Evolutionary conservation across 2,797 vertebrate species (phyloP), one percentile per base, ranked within the genome.

Genomic region (Lerista edwardsae): DNA sequence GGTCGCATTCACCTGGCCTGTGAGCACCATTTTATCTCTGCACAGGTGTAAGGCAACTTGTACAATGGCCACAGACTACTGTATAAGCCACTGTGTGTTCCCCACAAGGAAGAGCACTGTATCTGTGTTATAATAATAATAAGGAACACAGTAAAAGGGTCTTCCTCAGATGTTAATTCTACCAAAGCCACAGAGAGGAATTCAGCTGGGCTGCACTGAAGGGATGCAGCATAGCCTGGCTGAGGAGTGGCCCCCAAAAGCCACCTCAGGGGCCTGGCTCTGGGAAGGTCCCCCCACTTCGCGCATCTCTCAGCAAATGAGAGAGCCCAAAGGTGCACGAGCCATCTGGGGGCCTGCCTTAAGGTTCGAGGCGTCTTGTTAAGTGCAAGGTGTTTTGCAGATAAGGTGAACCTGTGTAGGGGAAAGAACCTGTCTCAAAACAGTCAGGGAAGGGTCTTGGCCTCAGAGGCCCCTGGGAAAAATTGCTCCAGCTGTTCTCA

Each of bases 391-490:
- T 57, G 83, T 88, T 90, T 88, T 90, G 81, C 62, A 91, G 9
- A 5, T 91, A 87, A 93, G 86, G 55, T 80, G 84, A 85, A 89
- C 59, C 86, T 51, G 77, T 77, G 67, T 88, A 87, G 86, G 78
- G 81, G 76, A 86, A 84, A 79, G 62, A 86, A n/a, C 47, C 75
- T 80, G 75, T 75, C 65, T 64, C 74, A 74, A 75, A 92, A 67
- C 72, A 55, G 57, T 75, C 69, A 72, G 1, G 89, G 77, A 83
- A 90, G 92, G 89, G 79, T 77, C 86, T 91, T 86, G 88, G 91
- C 94, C 93, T 94, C 62, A 81, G 83, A 93, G 94, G 90, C 86
- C 83, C n/a, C 89, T 91, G 94, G 95, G 90, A 81, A 90, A 93
- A 90, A 90, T 84, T 84, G 78, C 57, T 91, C 87, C 94, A 95